Base-by-base conservation (phyloP, 2,888 invertebrate species). In the Periphyllus acericola region DNA sequence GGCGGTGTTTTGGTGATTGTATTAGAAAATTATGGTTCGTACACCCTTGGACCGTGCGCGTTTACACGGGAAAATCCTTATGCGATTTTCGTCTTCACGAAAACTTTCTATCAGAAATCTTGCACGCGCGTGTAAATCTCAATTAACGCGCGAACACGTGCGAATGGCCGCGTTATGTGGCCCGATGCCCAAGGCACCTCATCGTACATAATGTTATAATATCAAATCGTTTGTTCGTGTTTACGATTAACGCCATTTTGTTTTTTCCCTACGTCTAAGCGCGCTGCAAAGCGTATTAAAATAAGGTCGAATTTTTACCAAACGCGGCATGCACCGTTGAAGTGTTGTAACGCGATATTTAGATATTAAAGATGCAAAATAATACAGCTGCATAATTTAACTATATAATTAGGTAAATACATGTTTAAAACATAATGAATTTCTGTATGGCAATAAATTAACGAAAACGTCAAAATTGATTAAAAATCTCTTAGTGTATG, bases 231-330 rank as follows among this genome's bases (percentile, higher is more conserved):
- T 85, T 66, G 66, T 85, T 52, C 40, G 83, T 66, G 75, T 85
- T 68, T 85, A 76, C 76, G 34, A 46, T 85, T 78, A 85, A n/a
- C 46, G 84, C 84, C 84, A 85, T 85, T 85, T 85, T 85, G 84
- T 85, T 78, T 84, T 66, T 52, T 11, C 29, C 32, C 17, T 60
- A 25, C 34, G 52, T 72, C 72, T 82, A 71, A 46, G n/a, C 60
- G 60, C 60, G 60, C 3, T 25, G 4, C 60, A 25, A 60, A 60
- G 60, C 60, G 32, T 11, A 68, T 68, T 80, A 29, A 55, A 55
- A 32, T 71, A 71, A 17, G 71, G 71, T 25, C 68, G 68, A 68
- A n/a, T 68, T 29, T 68, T 68, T 29, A n/a, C 29, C 25, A n/a
- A 29, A 68, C 8, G 68, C 11, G 60, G 60, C 25, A 5, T 21